These are phyloP conservation scores for Peribatodes rhomboidaria DNA, from an alignment of 2,888 invertebrate genomes.

Conservation along the genomic window DNA sequence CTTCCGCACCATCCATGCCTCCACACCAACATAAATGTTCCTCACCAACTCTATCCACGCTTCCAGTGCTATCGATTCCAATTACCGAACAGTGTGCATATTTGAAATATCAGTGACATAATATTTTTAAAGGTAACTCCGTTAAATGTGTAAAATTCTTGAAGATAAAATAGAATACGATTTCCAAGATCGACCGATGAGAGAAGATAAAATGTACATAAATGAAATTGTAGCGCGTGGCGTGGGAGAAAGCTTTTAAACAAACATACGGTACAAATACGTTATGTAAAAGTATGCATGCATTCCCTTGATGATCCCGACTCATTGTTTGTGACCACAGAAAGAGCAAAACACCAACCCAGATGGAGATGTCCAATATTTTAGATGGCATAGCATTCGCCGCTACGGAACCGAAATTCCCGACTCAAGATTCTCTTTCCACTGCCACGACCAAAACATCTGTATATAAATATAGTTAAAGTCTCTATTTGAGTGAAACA, in stretches of 20 bases:
- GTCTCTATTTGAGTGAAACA: slow-evolving; percentile 64
- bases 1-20: too few species aligned
- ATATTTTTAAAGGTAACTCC: too few species aligned
- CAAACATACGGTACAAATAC: slow-evolving; percentile 52
- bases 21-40: too few species aligned
- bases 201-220: slow-evolving; percentile 33
- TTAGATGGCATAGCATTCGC: slow-evolving; percentile 86
- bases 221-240: slow-evolving; percentile 59
- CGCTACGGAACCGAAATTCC: slow-evolving; percentile 84
- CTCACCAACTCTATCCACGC: too few species aligned
- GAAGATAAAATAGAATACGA: background rate
- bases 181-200: background rate
- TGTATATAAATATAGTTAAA: slow-evolving; percentile 63
- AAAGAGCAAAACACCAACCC: slow-evolving; percentile 82
- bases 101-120: too few species aligned
- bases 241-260: slow-evolving; percentile 69
- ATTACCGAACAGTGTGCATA: too few species aligned
- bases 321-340: slow-evolving; percentile 83
- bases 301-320: slow-evolving; percentile 82
- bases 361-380: slow-evolving; percentile 87
- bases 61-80: too few species aligned
- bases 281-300: slow-evolving; percentile 75
- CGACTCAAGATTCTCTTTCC: slow-evolving; percentile 70
- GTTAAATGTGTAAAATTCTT: background rate
- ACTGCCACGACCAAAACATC: slow-evolving; percentile 56